Evolutionary conservation across 2,113 vertebrate genomes (phyloP), one percentile per base, ranked within the genome.

Genomic region (Lamprologus speciosus): DNA sequence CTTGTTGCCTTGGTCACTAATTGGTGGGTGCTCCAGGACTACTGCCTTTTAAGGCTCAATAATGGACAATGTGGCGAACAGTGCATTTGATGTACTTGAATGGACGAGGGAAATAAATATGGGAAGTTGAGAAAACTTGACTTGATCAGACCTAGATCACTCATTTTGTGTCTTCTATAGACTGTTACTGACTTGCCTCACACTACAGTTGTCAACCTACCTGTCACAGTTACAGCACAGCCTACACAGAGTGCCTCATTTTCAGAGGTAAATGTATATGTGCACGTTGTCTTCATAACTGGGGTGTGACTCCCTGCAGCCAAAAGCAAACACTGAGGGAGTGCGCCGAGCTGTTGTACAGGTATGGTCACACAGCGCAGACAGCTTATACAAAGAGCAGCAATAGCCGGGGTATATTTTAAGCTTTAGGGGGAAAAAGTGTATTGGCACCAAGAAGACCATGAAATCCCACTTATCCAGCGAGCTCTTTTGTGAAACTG

Each of bases 1-100:
- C 53, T 57, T 85, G 84, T 89, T 84, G 86, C 80, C 88, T 42
- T 90, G 70, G 84, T 93, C 90, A 82, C 90, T 87, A 93, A 91
- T 87, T 87, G 88, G 90, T 80, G 83, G 81, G 21, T 21, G 42
- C 65, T 81, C 45, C 85, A 80, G 83, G 58, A 85, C 81, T 40
- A 21, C 57, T 83, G 79, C 57, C 70, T 47, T 87, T 35, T 53
- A 78, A 79, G 53, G 82, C 55, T 53, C 80, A 70, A 53, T 82
- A 45, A 84, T 58, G 3, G 17, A 73, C 70, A 26, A 50, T 82
- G 57, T 45, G n/a, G 23, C 6, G 8, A 68, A 78, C 13, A 60
- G 33, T 63, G 9, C 40, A 51, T 31, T 7, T 26, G 11, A 45
- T 79, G 21, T 19, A 51, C 23, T 60, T 85, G 54, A n/a, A 65